Base-by-base conservation (phyloP, 2,888 invertebrate genomes). In the Pinctada fucata region DNA sequence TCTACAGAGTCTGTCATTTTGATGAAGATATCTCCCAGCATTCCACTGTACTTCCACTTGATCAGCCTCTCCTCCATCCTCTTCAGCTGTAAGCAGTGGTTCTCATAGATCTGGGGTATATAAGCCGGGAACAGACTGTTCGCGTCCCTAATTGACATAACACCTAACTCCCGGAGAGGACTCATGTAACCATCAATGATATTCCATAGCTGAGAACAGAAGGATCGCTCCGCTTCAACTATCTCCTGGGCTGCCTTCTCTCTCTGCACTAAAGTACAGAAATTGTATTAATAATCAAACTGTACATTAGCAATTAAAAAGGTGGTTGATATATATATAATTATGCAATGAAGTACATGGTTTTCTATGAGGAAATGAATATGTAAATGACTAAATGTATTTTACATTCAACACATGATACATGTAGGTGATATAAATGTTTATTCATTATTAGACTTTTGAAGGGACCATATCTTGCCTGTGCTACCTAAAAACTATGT, bases 191-290 rank as follows among this genome's bases (percentile, higher is more conserved):
- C 90, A 77, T 93, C 93, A 67, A 93, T 88, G 58, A 93, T 86
- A 1, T 91, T 91, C 92, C 93, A 93, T 67, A 93, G 88, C n/a
- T 91, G 91, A 16, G 90, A 87, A 84, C 93, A 93, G 86, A 93
- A 93, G 68, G 91, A 92, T 72, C 91, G 87, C 81, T 93, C 93
- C 0, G 93, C 92, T 69, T 93, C 93, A 2, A 93, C 83, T 47
- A 93, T 88, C 79, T 93, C 93, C 76, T 89, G 82, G 2, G 87
- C 86, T 48, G 87, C 83, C 72, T 87, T 85, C 71, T 88, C 87
- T 71, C 90, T 80, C 74, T 87, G 86, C 13, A 86, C 89, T 88
- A 81, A 2, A 81, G 69, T 31, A 31, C 31, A 31, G 31, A 31
- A 31, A 31, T 31, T 31, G 31, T 31, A 31, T 31, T 31, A 31